A percentile compares a stretch with the other conserved stretches of the same genome.
These are phyloP conservation scores for Lobophora halterata DNA, from an alignment of 2,888 invertebrate genomes.

Conservation along the genomic window DNA sequence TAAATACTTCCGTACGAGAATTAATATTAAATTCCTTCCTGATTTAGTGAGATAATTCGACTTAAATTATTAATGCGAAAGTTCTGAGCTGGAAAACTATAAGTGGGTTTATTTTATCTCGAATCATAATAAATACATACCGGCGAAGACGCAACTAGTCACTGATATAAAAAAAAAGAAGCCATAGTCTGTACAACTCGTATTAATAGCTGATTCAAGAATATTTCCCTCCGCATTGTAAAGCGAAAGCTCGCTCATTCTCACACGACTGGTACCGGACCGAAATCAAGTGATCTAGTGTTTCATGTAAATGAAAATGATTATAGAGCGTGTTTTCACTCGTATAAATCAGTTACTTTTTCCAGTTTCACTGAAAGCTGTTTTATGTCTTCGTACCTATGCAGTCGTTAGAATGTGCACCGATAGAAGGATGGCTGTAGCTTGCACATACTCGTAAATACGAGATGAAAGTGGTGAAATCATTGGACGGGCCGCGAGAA, in stretches of 20 bases:
- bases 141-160: too few species aligned
- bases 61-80: too few species aligned
- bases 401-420: conserved; percentile 34
- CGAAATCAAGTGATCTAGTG: conserved; percentile 14
- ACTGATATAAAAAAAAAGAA: too few species aligned
- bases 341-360: conserved; percentile 25
- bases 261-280: conserved; percentile 8
- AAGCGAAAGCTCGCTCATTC: conserved; percentile 15
- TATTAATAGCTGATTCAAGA: background rate
- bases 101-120: too few species aligned
- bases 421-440: conserved; percentile 46
- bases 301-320: conserved; percentile 17
- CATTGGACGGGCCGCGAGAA: conserved; percentile 66
- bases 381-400: conserved; percentile 13
- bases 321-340: conserved; percentile 14
- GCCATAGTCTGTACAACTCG: background rate
- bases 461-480: conserved; percentile 79
- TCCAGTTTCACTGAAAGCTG: conserved; percentile 25
- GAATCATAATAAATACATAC: too few species aligned
- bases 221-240: background rate
- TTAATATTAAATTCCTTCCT: too few species aligned
- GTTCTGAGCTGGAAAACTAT: too few species aligned
- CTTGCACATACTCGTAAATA: conserved; percentile 54
- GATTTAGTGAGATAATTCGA: too few species aligned
- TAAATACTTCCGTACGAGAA: too few species aligned